Base-by-base conservation (phyloP, 2,888 invertebrate genomes). In the Drosophila ustulata region DNA sequence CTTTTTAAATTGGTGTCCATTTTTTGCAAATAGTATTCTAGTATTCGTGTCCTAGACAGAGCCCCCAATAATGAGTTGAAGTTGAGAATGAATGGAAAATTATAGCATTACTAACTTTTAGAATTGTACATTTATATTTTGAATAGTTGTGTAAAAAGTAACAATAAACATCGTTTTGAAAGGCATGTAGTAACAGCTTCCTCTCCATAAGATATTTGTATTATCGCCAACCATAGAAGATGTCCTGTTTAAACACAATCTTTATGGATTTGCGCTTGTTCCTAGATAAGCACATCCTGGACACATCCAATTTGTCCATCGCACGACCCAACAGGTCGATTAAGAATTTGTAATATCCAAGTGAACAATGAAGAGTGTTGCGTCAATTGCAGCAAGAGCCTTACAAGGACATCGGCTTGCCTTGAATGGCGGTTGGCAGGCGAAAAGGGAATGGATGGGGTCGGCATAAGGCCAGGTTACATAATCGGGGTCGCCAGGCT, bases 331-430 rank as follows among this genome's bases (percentile, higher is more conserved):
- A 66, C 49, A 51, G 55, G 30, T 58, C n/a, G 53, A 52, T 66
- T 47, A 65, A 57, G 74, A 78, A 74, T 81, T 83, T 78, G 62
- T 78, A 80, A 86, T 83, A 81, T 66, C 68, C 64, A 51, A 47
- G 67, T 78, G 79, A 82, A 86, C 81, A 86, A 81, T 58, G 53
- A 58, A 39, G 25, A 8, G 56, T 13, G 39, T 49, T 75, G 47
- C 58, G 73, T 61, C 71, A 76, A 56, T 43, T 43, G 34, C 73
- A 57, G 73, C 30, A 34, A 30, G 6, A 47, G 18, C 28, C 39
- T 7, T 7, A 23, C 37, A 39, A 49, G 57, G 72, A 25, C 41
- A 34, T 18, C 52, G n/a, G 13, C 43, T 39, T 18, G 61, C 57
- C 66, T 53, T 65, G 56, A 66, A 58, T 59, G 39, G 39, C 58